Base-by-base conservation (phyloP, 2,113 vertebrate species). In the Xerus inauris region DNA sequence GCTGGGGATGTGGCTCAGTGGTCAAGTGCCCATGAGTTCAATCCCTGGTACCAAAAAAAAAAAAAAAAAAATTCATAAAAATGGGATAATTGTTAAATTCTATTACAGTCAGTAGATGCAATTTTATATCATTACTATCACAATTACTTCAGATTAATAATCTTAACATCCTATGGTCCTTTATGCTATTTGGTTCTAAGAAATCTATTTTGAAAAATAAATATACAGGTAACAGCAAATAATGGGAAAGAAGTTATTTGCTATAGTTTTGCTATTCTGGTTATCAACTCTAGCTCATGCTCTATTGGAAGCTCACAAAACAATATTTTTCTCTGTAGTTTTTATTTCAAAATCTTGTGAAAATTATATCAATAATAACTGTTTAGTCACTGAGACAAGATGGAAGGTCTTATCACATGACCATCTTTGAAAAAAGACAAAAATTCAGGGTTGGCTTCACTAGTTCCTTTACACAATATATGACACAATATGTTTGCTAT, bases 121-220 rank as follows among this genome's bases (percentile, higher is more conserved):
- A 76, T 79, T 95, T 96, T 51, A 71, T 92, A 38, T 32, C 40
- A 24, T 71, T 47, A 83, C 26, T 49, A 87, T 65, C 73, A 85
- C 49, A 89, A 49, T 54, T 65, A 65, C 4, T 38, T 47, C 64
- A 81, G 24, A 64, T 57, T 32, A 75, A 79, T 84, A 84, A 87
- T 71, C 49, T 57, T 17, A 76, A 92, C 76, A 80, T 91, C 42
- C 5, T 87, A 83, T 62, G 32, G 51, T 3, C 35, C 40, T 51
- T 13, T 80, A 32, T 83, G 19, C 22, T 76, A 94, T 71, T n/a
- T 87, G 14, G 17, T 76, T 73, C n/a, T 47, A 93, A 42, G 82
- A 81, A 59, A 2, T 57, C 5, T 67, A 30, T 80, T 91, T 97
- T 59, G 30, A 40, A 85, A 77, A 87, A 40, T 2, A 84, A 92